Evolutionary conservation across 2,888 invertebrate genomes (phyloP).

Genomic region (Epiblema foenella): DNA sequence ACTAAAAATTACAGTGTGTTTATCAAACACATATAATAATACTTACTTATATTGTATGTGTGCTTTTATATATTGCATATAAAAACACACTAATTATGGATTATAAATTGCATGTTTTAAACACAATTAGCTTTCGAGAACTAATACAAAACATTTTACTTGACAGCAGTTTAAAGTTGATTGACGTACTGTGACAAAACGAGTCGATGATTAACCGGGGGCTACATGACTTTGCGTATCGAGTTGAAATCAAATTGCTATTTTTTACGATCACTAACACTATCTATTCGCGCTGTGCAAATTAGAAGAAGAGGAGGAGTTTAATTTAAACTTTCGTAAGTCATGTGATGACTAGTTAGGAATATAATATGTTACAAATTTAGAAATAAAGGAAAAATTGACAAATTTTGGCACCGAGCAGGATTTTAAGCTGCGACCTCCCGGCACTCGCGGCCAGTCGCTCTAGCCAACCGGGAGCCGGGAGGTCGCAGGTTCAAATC

Average conservation of each 20-base stretch:
- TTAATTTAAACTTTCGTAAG: too few species aligned
- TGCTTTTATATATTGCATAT: neutral
- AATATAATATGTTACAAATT: too few species aligned
- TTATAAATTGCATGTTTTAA: slow-evolving; percentile 2
- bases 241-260: neutral
- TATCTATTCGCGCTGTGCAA: too few species aligned
- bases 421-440: too few species aligned
- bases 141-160: neutral
- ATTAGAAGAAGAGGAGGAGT: too few species aligned
- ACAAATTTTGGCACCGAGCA: too few species aligned
- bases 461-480: too few species aligned
- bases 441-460: too few species aligned
- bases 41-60: too few species aligned
- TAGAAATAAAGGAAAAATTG: too few species aligned
- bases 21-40: neutral
- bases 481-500: too few species aligned
- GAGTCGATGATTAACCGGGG: neutral
- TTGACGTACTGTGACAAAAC: slow-evolving; percentile 21
- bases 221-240: neutral
- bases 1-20: neutral
- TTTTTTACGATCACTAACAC: neutral
- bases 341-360: too few species aligned
- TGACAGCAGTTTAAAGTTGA: slow-evolving; percentile 23
- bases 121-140: neutral
- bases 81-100: neutral